Conservation (phyloP, 2,888 invertebrate genomes). For the Acleris sparsana region DNA sequence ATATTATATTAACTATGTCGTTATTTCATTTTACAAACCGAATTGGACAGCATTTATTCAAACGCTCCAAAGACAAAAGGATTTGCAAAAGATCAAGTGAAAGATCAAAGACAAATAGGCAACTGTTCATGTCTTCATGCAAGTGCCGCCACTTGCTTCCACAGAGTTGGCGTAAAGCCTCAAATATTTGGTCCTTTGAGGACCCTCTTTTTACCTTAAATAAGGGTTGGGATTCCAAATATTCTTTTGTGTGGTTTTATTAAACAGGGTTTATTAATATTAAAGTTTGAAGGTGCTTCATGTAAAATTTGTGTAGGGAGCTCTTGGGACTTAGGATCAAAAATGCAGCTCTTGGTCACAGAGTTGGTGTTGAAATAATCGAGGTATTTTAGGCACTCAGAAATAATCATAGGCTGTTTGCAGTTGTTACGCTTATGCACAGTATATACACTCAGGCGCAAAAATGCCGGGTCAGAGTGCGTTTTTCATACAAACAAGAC, state of each 20-base stretch:
- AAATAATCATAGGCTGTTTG: too few relatives aligned
- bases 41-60: not conserved
- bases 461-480: too few relatives aligned
- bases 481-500: too few relatives aligned
- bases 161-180: conserved; percentile 54
- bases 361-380: too few relatives aligned
- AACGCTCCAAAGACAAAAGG: conserved; percentile 37
- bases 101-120: conserved; percentile 46
- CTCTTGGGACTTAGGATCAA: not conserved
- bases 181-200: conserved; percentile 69
- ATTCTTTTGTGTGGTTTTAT: conserved; percentile 38
- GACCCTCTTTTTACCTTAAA: conserved; percentile 56
- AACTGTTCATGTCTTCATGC: conserved; percentile 34
- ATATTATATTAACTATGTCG: too few relatives aligned
- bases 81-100: conserved; percentile 43
- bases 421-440: too few relatives aligned
- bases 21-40: not conserved
- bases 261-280: conserved; percentile 19
- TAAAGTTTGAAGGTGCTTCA: not conserved
- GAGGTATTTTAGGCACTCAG: too few relatives aligned
- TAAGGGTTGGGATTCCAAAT: conserved; percentile 53
- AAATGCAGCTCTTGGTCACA: too few relatives aligned
- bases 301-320: not conserved
- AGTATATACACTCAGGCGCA: too few relatives aligned
- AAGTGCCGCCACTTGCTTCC: conserved; percentile 43